These are phyloP conservation scores for Geodia barretti DNA, from an alignment of 37 sponge, comb jelly and placozoan species.

Conservation along the genomic window DNA sequence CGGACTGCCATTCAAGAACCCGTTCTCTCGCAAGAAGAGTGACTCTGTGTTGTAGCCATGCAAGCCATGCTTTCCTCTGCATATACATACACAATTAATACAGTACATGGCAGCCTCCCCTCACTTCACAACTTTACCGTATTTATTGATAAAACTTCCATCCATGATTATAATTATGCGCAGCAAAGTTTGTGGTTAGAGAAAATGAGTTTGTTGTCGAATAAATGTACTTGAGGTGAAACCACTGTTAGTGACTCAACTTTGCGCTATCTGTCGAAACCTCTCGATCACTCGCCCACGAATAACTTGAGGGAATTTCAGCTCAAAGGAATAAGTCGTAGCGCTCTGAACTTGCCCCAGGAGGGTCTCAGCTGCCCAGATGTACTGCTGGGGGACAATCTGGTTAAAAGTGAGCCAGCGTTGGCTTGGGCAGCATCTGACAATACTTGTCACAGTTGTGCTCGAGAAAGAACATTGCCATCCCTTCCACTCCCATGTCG, in stretches of 20 bases:
- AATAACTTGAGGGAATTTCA: slow-evolving; percentile 6
- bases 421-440: slow-evolving; percentile 10
- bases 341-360: not conserved
- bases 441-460: slow-evolving; percentile 50
- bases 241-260: too few species aligned
- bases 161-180: too few species aligned
- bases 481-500: slow-evolving; percentile 57
- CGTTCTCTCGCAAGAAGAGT: not conserved
- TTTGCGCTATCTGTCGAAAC: slow-evolving; percentile 4
- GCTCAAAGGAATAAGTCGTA: slow-evolving; percentile 11
- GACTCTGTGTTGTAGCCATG: not conserved
- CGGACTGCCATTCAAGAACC: not conserved
- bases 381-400: too few species aligned
- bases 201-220: too few species aligned
- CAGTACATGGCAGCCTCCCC: not conserved
- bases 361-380: not conserved
- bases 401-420: not conserved
- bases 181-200: too few species aligned
- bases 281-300: not conserved
- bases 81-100: not conserved
- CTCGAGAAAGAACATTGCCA: slow-evolving; percentile 47
- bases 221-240: too few species aligned
- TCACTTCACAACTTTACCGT: too few species aligned
- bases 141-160: too few species aligned
- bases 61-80: not conserved